A percentile compares a stretch with the other conserved stretches of the same genome.
phyloP scores from a whole-genome alignment of 2,113 vertebrate genomes.

The Crotalus tigris region DNA sequence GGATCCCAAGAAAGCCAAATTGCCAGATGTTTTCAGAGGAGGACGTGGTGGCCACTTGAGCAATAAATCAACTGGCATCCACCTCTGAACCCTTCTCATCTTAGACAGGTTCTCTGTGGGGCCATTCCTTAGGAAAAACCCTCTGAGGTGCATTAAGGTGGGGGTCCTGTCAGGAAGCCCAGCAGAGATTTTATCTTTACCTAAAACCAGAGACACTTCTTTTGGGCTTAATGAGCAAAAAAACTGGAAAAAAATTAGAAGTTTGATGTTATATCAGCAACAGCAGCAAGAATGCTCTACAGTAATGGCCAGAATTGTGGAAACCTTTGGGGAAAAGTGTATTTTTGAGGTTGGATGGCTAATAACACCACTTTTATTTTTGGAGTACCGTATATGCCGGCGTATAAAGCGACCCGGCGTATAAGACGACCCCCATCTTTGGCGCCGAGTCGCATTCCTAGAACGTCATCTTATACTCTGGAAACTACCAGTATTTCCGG shows the following conservation, averaged over 20 bases:
- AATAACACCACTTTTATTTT: no score
- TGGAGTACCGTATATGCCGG: no score
- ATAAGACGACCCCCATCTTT: no score
- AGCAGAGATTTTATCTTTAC: not conserved
- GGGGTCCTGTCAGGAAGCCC: not conserved
- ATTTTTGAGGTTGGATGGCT: no score
- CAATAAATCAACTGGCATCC: not conserved
- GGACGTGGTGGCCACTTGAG: not conserved
- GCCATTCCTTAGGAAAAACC: not conserved
- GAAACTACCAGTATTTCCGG: no score
- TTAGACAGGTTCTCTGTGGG: not conserved
- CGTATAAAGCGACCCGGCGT: no score
- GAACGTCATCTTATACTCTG: no score
- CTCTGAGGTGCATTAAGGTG: no score
- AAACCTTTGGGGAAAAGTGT: no score
- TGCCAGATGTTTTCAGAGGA: constrained; percentile 1
- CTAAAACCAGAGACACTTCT: not conserved
- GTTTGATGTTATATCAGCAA: not conserved
- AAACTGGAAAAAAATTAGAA: not conserved
- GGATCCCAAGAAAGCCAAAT: not conserved
- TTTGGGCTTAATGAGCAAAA: not conserved
- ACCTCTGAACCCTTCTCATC: not conserved
- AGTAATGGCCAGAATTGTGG: no score
- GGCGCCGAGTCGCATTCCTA: no score
- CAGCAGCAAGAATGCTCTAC: not conserved